phyloP scores from a whole-genome alignment of 2,113 vertebrate genomes.

The Psittacara wagleri region DNA sequence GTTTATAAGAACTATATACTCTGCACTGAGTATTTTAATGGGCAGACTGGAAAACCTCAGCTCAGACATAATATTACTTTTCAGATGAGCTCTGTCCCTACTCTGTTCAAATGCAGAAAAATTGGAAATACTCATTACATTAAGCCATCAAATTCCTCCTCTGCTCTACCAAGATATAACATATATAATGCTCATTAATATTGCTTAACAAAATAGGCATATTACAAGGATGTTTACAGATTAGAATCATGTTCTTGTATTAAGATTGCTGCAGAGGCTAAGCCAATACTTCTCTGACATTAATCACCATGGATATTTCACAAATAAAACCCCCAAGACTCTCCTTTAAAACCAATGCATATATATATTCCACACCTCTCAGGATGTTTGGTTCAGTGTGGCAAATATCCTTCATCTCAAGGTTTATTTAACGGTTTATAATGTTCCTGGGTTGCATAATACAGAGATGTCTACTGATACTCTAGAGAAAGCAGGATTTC shows the following conservation, averaged over 20 bases:
- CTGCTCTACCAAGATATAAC: neutral
- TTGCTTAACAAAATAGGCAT: neutral
- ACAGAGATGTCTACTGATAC: conserved; percentile 46
- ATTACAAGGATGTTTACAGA: neutral
- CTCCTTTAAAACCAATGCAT: neutral
- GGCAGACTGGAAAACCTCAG: neutral
- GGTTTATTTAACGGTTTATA: conserved; percentile 50
- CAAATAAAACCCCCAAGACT: neutral
- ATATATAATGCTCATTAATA: neutral
- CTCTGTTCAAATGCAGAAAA: neutral
- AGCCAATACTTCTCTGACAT: neutral
- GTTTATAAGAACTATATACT: rapidly evolving
- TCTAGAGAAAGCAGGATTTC: conserved; percentile 42
- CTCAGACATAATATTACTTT: neutral
- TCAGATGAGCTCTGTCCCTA: neutral
- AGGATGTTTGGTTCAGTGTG: neutral
- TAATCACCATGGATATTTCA: neutral
- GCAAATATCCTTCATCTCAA: conserved; percentile 22
- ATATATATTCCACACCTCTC: neutral
- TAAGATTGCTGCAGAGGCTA: neutral
- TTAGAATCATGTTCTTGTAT: neutral
- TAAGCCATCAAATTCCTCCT: neutral
- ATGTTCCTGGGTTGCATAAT: conserved; percentile 32
- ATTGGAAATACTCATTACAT: neutral
- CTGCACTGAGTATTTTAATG: neutral